Conservation (phyloP, 1,140 invertebrate genomes). For the Pteromalus puparum region DNA sequence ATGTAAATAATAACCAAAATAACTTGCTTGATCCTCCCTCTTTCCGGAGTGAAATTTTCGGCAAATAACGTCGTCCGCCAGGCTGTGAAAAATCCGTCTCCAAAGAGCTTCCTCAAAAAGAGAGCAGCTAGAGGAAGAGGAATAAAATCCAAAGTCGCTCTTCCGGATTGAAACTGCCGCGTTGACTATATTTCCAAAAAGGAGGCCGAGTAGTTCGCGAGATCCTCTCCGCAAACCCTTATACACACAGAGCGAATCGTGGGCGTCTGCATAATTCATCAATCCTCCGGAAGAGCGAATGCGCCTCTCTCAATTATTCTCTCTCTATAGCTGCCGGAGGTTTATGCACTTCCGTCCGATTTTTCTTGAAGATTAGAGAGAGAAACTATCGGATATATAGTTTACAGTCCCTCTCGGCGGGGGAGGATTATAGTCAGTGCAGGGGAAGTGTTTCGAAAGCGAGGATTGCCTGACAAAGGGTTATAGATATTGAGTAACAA, state of each 20-base stretch:
- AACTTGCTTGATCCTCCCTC: too few species aligned
- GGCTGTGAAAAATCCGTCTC: too few species aligned
- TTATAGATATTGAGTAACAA: background rate
- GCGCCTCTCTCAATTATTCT: background rate
- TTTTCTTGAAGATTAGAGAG: background rate
- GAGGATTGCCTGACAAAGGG: background rate
- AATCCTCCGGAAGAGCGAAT: background rate
- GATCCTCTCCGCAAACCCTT: background rate
- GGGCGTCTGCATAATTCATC: constrained; percentile 6
- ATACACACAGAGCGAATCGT: background rate
- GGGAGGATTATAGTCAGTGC: background rate
- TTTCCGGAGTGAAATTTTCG: too few species aligned
- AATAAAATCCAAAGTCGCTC: background rate
- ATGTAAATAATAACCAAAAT: too few species aligned
- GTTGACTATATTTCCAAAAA: background rate
- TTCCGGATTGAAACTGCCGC: background rate
- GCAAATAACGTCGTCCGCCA: too few species aligned
- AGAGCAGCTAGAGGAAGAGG: background rate
- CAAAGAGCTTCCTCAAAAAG: background rate
- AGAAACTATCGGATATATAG: background rate
- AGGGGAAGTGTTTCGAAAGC: too few species aligned
- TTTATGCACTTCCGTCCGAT: background rate
- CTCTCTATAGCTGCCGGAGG: background rate
- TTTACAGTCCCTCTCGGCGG: too few species aligned
- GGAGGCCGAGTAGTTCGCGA: background rate